A percentile compares a stretch with the other conserved stretches of the same genome.
Evolutionary conservation across 2,888 invertebrate species (phyloP).

Genomic region (Globia sparganii): DNA sequence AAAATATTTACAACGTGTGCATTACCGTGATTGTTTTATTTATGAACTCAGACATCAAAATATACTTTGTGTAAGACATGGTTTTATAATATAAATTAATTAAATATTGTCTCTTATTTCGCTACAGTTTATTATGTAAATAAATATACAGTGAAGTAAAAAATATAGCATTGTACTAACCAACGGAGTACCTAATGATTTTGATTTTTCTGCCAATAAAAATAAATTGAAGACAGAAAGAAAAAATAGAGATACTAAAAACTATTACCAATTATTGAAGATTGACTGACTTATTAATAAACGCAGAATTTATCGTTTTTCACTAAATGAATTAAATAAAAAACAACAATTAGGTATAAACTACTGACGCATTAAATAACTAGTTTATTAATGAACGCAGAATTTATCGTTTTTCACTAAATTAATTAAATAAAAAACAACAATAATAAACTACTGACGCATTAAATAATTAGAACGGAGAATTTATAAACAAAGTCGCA

Average conservation of each 20-base stretch:
- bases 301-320: neutral
- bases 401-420: neutral
- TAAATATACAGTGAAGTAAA: neutral
- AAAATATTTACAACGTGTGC: conserved; percentile 25
- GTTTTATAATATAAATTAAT: conserved; percentile 6
- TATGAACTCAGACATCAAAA: conserved; percentile 11
- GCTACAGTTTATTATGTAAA: neutral
- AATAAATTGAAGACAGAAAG: neutral
- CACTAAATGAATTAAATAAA: neutral
- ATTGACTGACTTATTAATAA: neutral
- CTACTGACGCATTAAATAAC: neutral
- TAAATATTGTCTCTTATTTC: neutral
- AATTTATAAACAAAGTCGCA: neutral
- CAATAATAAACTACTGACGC: neutral
- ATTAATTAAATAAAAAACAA: neutral
- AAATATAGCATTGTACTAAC: no score
- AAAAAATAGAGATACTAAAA: neutral
- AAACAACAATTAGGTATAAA: no score
- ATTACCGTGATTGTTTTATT: conserved; percentile 27
- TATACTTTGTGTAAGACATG: neutral
- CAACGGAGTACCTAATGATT: neutral
- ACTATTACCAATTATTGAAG: neutral
- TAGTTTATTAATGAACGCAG: neutral
- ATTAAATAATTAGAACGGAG: neutral
- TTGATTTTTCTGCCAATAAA: neutral